phyloP scores from a whole-genome alignment of 2,888 invertebrate genomes.

The Chymomyza caudatula region DNA sequence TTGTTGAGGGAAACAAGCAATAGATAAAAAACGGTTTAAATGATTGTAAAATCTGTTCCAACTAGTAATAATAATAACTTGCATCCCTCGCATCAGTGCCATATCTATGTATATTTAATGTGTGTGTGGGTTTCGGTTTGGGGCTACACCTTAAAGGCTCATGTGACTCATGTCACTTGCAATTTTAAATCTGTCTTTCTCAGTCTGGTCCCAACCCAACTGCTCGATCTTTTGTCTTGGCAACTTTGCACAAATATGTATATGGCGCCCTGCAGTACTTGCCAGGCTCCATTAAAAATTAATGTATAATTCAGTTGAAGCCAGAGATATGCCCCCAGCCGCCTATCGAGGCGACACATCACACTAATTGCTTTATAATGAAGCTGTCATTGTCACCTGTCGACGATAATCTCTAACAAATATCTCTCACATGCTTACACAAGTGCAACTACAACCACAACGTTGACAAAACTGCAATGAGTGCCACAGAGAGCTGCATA shows the following conservation, averaged over 20 bases:
- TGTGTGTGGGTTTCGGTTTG: slow-evolving; percentile 30
- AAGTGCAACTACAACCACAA: slow-evolving; percentile 4
- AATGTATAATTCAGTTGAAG: slow-evolving; percentile 34
- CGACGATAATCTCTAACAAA: slow-evolving; percentile 63
- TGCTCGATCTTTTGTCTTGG: not conserved
- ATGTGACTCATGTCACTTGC: slow-evolving; percentile 65
- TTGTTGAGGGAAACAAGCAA: no score
- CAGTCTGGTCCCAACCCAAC: not conserved
- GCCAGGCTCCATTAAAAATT: slow-evolving; percentile 59
- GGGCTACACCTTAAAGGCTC: slow-evolving; percentile 14
- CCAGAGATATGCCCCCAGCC: not conserved
- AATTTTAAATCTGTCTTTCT: slow-evolving; percentile 33
- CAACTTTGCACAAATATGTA: not conserved
- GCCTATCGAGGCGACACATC: slow-evolving; percentile 23
- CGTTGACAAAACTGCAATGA: slow-evolving; percentile 5
- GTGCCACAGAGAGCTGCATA: slow-evolving; percentile 1
- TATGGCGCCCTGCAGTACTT: slow-evolving; percentile 4
- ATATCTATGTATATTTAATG: not conserved
- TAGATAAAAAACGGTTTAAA: no score
- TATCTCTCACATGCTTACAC: slow-evolving; percentile 29
- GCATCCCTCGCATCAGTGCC: not conserved
- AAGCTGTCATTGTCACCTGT: slow-evolving; percentile 76
- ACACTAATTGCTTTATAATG: slow-evolving; percentile 73
- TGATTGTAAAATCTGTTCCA: no score
- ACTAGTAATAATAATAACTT: no score